Percentiles rank a stretch among this genome's conserved stretches.
These are phyloP conservation scores for Amniataba percoides DNA, from an alignment of 2,797 vertebrate species.

Conservation along the genomic window DNA sequence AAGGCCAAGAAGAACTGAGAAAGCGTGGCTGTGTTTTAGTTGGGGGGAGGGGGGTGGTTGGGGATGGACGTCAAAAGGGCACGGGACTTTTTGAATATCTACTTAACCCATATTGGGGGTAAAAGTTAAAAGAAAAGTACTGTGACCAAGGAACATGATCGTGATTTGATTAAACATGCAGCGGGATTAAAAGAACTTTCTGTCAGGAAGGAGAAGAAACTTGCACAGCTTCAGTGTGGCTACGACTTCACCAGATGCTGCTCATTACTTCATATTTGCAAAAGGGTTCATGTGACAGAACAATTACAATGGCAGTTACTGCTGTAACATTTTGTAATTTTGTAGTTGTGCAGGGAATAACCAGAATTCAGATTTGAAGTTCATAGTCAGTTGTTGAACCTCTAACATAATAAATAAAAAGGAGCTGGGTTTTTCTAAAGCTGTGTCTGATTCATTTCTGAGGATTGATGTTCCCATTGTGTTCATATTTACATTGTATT, in stretches of 20 bases:
- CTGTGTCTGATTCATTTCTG: not conserved
- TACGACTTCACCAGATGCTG: not conserved
- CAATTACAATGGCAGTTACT: not conserved
- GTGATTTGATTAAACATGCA: constrained; percentile 15
- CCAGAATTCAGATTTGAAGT: constrained; percentile 10
- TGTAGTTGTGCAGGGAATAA: constrained; percentile 34
- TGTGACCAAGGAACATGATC: constrained; percentile 43
- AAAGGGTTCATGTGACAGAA: constrained; percentile 12
- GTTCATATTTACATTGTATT: not conserved
- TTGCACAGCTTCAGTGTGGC: not conserved
- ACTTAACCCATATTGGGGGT: constrained; percentile 83
- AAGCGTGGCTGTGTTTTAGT: not conserved
- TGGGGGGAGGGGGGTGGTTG: not conserved
- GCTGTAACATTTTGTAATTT: constrained; percentile 22
- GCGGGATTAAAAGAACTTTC: constrained; percentile 7
- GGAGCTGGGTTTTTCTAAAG: constrained; percentile 25
- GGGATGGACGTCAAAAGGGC: constrained; percentile 18
- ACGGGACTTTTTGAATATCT: constrained; percentile 31
- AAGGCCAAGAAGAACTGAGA: constrained; percentile 94
- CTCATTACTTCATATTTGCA: constrained; percentile 19
- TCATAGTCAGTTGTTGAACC: constrained; percentile 5
- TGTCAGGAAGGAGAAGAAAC: not conserved
- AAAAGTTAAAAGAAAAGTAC: constrained; percentile 37
- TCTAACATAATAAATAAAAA: constrained; percentile 43
- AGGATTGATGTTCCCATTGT: not conserved